These are phyloP conservation scores for Lucinisca nassula DNA, from an alignment of 2,888 invertebrate genomes.

Conservation along the genomic window DNA sequence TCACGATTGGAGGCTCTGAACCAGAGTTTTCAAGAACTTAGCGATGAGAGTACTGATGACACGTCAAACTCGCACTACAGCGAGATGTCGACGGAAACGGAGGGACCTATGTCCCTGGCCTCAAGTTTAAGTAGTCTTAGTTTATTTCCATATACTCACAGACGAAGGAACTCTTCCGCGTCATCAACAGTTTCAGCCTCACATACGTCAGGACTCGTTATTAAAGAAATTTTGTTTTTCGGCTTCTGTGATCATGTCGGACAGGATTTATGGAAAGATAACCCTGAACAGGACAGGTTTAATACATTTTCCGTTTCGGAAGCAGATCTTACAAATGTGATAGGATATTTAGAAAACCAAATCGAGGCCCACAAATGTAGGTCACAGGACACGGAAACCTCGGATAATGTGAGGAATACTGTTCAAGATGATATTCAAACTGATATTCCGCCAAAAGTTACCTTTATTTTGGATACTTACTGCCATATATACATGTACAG, in stretches of 20 bases:
- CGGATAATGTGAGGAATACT: slow-evolving; percentile 72
- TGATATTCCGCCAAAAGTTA: slow-evolving; percentile 79
- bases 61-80: slow-evolving; percentile 68
- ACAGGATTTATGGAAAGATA: slow-evolving; percentile 82
- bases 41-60: slow-evolving; percentile 61
- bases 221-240: slow-evolving; percentile 47
- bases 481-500: slow-evolving; percentile 84
- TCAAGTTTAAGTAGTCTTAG: slow-evolving; percentile 68
- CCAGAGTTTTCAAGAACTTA: slow-evolving; percentile 3
- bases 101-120: slow-evolving; percentile 61
- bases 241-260: slow-evolving; percentile 68
- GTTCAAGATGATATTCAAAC: slow-evolving; percentile 69
- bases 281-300: slow-evolving; percentile 82
- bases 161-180: slow-evolving; percentile 50
- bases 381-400: slow-evolving; percentile 48
- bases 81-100: slow-evolving; percentile 42
- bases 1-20: not conserved
- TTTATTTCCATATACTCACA: slow-evolving; percentile 55
- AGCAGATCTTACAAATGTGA: slow-evolving; percentile 82
- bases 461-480: slow-evolving; percentile 84
- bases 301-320: slow-evolving; percentile 85
- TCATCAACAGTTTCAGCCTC: slow-evolving; percentile 51
- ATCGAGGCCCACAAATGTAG: slow-evolving; percentile 73
- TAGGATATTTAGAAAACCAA: slow-evolving; percentile 82
- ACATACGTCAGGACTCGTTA: slow-evolving; percentile 19